phyloP scores from a whole-genome alignment of 2,113 vertebrate genomes.

The Paralichthys olivaceus region DNA sequence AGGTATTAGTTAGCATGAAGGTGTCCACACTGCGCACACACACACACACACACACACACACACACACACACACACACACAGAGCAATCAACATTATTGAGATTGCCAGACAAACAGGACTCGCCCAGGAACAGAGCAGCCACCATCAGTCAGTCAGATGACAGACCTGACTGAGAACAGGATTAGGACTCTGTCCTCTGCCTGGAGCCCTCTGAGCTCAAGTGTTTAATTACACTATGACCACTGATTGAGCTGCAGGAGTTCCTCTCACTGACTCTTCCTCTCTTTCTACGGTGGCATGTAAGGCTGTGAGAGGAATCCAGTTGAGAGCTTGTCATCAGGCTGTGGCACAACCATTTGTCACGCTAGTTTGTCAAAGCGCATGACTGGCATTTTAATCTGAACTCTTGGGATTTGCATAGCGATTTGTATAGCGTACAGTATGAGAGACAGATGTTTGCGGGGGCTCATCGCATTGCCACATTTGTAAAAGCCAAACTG shows the following conservation, averaged over 20 bases:
- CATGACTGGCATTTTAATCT: conserved; percentile 35
- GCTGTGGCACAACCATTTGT: conserved; percentile 37
- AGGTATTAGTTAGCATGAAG: conserved; percentile 33
- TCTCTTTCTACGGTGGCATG: not conserved
- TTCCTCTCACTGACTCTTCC: not conserved
- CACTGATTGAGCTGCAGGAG: conserved; percentile 31
- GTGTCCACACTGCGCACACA: conserved; percentile 12
- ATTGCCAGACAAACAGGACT: conserved; percentile 58
- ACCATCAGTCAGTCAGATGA: conserved; percentile 53
- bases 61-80: conserved; percentile 19
- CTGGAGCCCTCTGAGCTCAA: conserved; percentile 30
- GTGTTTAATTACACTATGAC: conserved; percentile 60
- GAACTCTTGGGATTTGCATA: conserved; percentile 37
- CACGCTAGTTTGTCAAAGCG: conserved; percentile 35
- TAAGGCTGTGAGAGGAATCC: conserved; percentile 31
- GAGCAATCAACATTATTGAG: conserved; percentile 73
- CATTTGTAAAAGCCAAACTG: conserved; percentile 10
- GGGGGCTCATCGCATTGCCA: not conserved
- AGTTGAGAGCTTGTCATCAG: conserved; percentile 28
- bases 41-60: not conserved
- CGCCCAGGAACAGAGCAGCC: conserved; percentile 43
- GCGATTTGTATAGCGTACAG: conserved; percentile 5
- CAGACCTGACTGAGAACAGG: conserved; percentile 65
- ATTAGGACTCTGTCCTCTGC: conserved; percentile 68
- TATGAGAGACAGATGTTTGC: conserved; percentile 12